A percentile compares a stretch with the other conserved stretches of the same genome.
phyloP scores from a whole-genome alignment of 1,140 invertebrate species.

The Formica exsecta region DNA sequence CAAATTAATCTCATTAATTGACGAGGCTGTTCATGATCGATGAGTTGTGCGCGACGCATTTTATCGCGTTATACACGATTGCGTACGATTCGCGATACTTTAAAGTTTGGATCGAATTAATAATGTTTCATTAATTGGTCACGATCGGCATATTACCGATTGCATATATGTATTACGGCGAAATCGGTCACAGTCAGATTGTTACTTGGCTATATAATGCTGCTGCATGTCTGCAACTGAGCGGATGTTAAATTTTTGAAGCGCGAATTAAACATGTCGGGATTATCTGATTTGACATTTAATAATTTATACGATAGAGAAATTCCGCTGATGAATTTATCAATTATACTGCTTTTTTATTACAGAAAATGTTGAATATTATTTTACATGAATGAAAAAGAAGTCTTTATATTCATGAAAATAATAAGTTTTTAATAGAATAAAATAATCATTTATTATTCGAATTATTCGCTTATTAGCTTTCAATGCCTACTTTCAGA shows the following conservation, averaged over 20 bases:
- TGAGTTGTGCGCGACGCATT: conserved; percentile 3
- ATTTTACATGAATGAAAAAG: neutral
- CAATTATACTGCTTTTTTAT: neutral
- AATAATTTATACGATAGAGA: neutral
- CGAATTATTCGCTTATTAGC: neutral
- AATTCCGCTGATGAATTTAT: neutral
- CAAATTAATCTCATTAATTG: conserved; percentile 48
- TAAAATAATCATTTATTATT: conserved; percentile 33
- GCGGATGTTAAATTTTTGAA: conserved; percentile 21
- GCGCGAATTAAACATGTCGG: conserved; percentile 9
- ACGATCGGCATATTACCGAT: conserved; percentile 16
- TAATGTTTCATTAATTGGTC: conserved; percentile 46
- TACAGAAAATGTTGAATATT: conserved; percentile 3
- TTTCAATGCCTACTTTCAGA: neutral
- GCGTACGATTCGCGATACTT: neutral
- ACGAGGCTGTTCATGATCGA: neutral
- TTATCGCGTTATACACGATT: conserved; percentile 9
- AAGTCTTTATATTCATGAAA: neutral
- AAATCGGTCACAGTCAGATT: neutral
- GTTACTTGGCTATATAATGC: neutral
- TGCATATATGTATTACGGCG: neutral
- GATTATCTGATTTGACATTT: conserved; percentile 10
- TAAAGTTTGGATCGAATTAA: conserved; percentile 31
- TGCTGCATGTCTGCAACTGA: neutral
- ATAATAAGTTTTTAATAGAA: neutral